Base-by-base conservation (phyloP, 2,888 invertebrate genomes). In the Ditylenchus weischeri region DNA sequence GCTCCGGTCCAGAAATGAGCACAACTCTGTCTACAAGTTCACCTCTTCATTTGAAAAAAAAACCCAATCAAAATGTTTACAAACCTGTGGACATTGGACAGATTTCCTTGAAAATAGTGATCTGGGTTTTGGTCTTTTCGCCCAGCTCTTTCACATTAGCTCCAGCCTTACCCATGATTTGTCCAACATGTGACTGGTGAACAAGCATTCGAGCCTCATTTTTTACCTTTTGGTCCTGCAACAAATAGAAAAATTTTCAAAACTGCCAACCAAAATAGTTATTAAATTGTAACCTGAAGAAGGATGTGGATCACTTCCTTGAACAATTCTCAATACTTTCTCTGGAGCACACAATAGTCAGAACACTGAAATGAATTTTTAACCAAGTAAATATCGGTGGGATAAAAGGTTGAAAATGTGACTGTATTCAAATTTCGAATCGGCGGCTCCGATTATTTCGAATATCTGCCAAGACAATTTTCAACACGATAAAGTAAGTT, bases 151-250 rank as follows among this genome's bases (percentile, higher is more conserved):
- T 96, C 85, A 98, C 95, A 87, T 95, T 94, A 80, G 90, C 88
- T 64, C 98, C 98, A 72, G 90, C 92, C 85, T 93, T 92, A 73
- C 96, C 98, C 85, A 98, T 98, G 84, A 98, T 65, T 85, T 94
- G 95, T 66, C 98, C 98, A 62, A 95, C 96, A 83, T 95, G 90
- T 83, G 93, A 94, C 86, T 95, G 94, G 84, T 98, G 96, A 72
- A 98, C 92, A 83, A 98, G 87, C 87, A 96, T 89, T 77, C 95
- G 90, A 66, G 95, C 87, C 85, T 94, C 93, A 81, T 29, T 29
- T 5, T 29, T 29, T 5, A 5, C 29, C 29, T 29, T 29, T 29
- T 29, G 29, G 29, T 29, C 50, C 50, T 50, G 50, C 18, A 50
- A 50, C 5, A 2, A 21, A 18, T 19, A 50, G n/a, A 50, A 19